These are phyloP conservation scores for Tuta absoluta DNA, from an alignment of 2,888 invertebrate species.

Conservation along the genomic window DNA sequence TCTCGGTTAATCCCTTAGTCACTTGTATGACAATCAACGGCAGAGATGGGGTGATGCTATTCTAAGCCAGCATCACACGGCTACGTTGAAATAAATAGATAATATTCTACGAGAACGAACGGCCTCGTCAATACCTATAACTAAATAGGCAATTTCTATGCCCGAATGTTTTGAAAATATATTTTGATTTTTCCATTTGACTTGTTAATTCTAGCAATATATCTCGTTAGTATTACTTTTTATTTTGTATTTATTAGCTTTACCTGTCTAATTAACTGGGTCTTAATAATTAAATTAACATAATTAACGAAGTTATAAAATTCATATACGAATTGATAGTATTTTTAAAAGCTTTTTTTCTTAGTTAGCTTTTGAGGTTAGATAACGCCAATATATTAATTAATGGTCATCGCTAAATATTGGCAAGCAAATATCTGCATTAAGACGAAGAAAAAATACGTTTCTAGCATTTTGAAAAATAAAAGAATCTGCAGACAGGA, in stretches of 20 bases:
- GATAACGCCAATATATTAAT: too few relatives aligned
- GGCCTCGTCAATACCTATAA: background rate
- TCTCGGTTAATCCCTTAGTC: background rate
- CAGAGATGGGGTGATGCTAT: background rate
- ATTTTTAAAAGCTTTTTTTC: background rate
- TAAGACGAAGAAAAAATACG: too few relatives aligned
- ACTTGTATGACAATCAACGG: background rate
- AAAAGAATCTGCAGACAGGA: background rate
- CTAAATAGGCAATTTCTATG: background rate
- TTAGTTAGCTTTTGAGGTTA: too few relatives aligned
- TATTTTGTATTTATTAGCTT: background rate
- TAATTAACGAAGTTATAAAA: slow-evolving; percentile 10
- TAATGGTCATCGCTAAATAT: too few relatives aligned
- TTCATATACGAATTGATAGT: background rate
- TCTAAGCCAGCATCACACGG: background rate
- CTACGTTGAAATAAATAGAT: background rate
- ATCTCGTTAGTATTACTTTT: background rate
- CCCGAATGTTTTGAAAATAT: background rate
- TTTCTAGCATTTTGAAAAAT: background rate
- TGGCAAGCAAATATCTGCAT: too few relatives aligned
- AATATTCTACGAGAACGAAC: background rate
- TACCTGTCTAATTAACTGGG: background rate
- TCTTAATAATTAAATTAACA: slow-evolving; percentile 8
- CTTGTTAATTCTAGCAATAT: background rate
- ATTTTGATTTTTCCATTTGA: slow-evolving; percentile 2